Evolutionary conservation across 2,888 invertebrate genomes (phyloP).

Genomic region (Melolontha melolontha): DNA sequence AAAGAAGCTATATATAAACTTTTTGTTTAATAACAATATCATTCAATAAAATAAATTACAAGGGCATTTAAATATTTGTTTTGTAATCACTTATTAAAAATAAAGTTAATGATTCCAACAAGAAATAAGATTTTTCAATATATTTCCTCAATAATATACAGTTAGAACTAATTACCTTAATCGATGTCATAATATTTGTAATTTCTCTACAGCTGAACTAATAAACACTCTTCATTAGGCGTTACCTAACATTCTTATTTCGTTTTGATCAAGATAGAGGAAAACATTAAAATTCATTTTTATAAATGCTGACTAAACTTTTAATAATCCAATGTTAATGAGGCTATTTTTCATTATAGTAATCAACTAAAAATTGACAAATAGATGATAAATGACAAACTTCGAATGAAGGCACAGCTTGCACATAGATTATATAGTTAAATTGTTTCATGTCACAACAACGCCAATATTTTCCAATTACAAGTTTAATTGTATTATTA

Average conservation of each 20-base stretch:
- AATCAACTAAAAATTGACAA: conserved; percentile 43
- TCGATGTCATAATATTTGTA: no score
- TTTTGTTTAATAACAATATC: no score
- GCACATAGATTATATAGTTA: conserved; percentile 21
- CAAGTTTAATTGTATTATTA: conserved; percentile 44
- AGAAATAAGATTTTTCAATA: no score
- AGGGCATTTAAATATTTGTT: no score
- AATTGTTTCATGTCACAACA: conserved; percentile 31
- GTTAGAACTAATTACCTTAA: no score
- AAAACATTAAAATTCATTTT: no score
- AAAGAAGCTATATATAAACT: no score
- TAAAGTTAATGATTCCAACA: no score
- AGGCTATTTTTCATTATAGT: conserved; percentile 41
- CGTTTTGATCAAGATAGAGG: no score
- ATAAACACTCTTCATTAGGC: conserved; percentile 31
- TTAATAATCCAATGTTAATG: conserved; percentile 39
- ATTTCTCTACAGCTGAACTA: conserved; percentile 20
- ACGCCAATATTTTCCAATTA: conserved; percentile 42
- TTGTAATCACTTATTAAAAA: no score
- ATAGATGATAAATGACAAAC: conserved; percentile 37
- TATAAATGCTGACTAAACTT: not conserved
- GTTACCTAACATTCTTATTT: conserved; percentile 2
- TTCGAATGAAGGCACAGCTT: not conserved
- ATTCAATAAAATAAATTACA: no score
- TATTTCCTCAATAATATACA: no score